These are phyloP conservation scores for Macrostomum lignano DNA, from an alignment of 1,140 invertebrate species.

Conservation along the genomic window DNA sequence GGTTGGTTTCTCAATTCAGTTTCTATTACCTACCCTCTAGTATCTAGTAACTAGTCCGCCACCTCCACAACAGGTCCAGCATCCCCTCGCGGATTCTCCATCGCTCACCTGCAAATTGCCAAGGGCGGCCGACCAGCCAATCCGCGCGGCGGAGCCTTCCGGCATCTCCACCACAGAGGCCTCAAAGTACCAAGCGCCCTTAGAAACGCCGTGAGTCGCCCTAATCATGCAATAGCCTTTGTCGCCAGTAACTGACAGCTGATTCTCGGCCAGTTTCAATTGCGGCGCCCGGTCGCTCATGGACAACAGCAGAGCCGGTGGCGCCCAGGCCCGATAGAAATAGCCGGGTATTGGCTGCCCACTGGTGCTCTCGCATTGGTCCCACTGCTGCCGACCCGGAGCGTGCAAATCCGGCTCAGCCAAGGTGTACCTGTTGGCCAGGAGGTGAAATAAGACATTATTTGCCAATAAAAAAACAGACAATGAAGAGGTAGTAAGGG, in stretches of 20 bases:
- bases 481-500: too few relatives aligned
- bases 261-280: conserved; percentile 63
- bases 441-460: not conserved
- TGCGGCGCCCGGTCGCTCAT: conserved; percentile 79
- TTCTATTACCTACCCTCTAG: too few relatives aligned
- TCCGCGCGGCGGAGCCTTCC: conserved; percentile 54
- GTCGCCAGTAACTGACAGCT: conserved; percentile 66
- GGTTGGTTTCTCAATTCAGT: too few relatives aligned
- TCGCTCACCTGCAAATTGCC: too few relatives aligned
- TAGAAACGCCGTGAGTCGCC: conserved; percentile 60
- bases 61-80: too few relatives aligned
- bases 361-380: conserved; percentile 68
- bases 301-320: conserved; percentile 57
- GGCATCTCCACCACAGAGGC: conserved; percentile 70
- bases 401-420: conserved; percentile 91
- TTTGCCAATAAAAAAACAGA: not conserved
- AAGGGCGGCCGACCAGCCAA: conserved; percentile 59
- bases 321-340: conserved; percentile 63
- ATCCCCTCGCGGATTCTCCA: too few relatives aligned
- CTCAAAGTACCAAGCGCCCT: conserved; percentile 78
- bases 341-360: conserved; percentile 89
- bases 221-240: conserved; percentile 88
- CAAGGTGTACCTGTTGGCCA: conserved; percentile 44
- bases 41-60: too few relatives aligned
- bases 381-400: conserved; percentile 62